phyloP scores from a whole-genome alignment of 1,140 invertebrate genomes.

The Rhynchophorus ferrugineus region DNA sequence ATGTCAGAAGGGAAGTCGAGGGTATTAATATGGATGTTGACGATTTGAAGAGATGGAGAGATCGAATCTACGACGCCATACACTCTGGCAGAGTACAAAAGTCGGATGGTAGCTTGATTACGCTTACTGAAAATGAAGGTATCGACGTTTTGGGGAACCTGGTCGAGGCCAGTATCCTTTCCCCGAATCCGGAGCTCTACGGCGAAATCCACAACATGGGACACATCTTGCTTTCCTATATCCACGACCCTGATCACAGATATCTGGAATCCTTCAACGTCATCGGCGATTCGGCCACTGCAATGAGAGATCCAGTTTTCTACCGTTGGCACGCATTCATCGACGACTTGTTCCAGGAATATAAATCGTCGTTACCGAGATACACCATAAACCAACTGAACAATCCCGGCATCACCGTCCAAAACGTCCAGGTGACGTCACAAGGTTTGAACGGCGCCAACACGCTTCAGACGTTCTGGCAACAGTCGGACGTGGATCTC shows the following conservation, averaged over 20 bases:
- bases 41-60: slow-evolving; percentile 64
- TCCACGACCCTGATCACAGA: slow-evolving; percentile 65
- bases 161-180: slow-evolving; percentile 64
- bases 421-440: slow-evolving; percentile 44
- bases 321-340: slow-evolving; percentile 77
- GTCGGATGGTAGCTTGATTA: slow-evolving; percentile 22
- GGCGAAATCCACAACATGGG: slow-evolving; percentile 71
- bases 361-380: slow-evolving; percentile 60
- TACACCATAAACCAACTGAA: slow-evolving; percentile 56
- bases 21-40: slow-evolving; percentile 57
- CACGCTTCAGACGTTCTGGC: slow-evolving; percentile 60
- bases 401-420: slow-evolving; percentile 54
- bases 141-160: slow-evolving; percentile 76
- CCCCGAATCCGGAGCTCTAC: slow-evolving; percentile 59
- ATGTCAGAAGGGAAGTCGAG: slow-evolving; percentile 61
- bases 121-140: slow-evolving; percentile 42
- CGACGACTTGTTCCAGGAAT: slow-evolving; percentile 62
- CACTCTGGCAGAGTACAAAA: slow-evolving; percentile 53
- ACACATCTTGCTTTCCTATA: slow-evolving; percentile 55
- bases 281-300: slow-evolving; percentile 56
- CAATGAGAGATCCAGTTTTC: slow-evolving; percentile 77
- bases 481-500: slow-evolving; percentile 64
- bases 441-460: slow-evolving; percentile 47
- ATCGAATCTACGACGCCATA: slow-evolving; percentile 66
- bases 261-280: slow-evolving; percentile 59